Conservation (phyloP, 2,113 vertebrate genomes). For the Miniopterus natalensis region DNA sequence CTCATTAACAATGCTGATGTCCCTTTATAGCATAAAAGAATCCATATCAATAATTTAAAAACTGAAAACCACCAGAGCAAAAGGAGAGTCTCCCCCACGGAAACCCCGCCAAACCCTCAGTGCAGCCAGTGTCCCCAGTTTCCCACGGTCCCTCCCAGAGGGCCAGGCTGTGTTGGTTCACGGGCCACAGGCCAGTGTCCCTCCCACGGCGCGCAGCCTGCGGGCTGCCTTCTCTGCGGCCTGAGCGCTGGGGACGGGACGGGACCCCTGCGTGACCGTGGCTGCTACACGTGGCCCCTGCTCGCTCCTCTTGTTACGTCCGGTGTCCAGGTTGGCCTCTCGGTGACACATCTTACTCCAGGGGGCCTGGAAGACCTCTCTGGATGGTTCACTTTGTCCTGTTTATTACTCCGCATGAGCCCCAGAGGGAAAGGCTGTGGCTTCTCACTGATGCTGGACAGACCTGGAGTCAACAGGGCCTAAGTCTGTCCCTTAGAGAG, state of each 20-base stretch:
- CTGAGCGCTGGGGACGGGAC: neutral
- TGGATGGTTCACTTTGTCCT: neutral
- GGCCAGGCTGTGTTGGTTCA: neutral
- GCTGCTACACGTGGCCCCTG: neutral
- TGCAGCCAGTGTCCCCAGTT: no score
- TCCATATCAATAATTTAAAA: neutral
- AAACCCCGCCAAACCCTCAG: neutral
- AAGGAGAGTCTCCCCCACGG: neutral
- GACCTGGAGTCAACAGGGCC: neutral
- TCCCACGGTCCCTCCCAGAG: neutral
- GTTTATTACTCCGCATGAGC: neutral
- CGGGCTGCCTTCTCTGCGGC: neutral
- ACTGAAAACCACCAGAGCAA: neutral
- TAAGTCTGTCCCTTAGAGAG: slow-evolving; percentile 67
- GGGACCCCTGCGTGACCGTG: fast-evolving
- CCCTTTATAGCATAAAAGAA: neutral
- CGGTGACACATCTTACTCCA: neutral
- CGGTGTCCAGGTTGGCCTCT: neutral
- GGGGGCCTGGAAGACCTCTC: no score
- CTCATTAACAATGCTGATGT: neutral
- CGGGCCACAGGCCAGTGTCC: fast-evolving
- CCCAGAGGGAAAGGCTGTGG: neutral
- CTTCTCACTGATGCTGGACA: neutral
- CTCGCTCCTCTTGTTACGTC: neutral
- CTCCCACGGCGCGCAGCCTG: no score